Evolutionary conservation across 2,797 vertebrate species (phyloP).

Genomic region (Lagocephalus sceleratus): DNA sequence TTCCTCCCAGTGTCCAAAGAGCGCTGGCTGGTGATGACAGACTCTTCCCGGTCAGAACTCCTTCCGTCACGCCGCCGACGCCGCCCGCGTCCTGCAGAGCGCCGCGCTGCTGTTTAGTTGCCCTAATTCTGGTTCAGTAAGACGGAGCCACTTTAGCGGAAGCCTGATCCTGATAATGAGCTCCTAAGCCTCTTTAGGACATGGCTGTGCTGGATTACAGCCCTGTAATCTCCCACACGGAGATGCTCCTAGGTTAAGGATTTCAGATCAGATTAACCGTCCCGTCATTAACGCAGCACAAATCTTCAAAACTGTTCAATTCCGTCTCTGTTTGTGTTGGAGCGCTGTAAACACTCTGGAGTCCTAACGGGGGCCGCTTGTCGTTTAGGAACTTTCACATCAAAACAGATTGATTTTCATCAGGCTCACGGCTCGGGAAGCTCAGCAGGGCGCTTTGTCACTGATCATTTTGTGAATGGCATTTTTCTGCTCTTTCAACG

Average conservation of each 20-base stretch:
- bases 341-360: constrained; percentile 10
- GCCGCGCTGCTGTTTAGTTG: constrained; percentile 29
- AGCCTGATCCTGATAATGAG: constrained; percentile 72
- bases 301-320: constrained; percentile 23
- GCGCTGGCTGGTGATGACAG: not conserved
- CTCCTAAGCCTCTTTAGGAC: constrained; percentile 72
- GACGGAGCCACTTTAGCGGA: constrained; percentile 61
- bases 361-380: not conserved
- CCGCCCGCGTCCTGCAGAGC: constrained; percentile 16
- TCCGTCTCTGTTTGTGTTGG: constrained; percentile 2
- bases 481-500: not conserved
- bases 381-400: not conserved
- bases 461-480: constrained; percentile 6
- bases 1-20: too few relatives aligned
- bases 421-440: not conserved
- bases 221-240: constrained; percentile 63
- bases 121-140: constrained; percentile 61
- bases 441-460: constrained; percentile 3
- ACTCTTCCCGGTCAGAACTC: not conserved
- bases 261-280: constrained; percentile 58
- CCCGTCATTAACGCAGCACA: constrained; percentile 22
- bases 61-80: constrained; percentile 1
- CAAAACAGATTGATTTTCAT: too few relatives aligned
- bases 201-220: constrained; percentile 74
- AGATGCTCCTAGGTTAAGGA: constrained; percentile 64